Evolutionary conservation across 2,888 invertebrate species (phyloP).

Genomic region (Ormyrus pomaceus): DNA sequence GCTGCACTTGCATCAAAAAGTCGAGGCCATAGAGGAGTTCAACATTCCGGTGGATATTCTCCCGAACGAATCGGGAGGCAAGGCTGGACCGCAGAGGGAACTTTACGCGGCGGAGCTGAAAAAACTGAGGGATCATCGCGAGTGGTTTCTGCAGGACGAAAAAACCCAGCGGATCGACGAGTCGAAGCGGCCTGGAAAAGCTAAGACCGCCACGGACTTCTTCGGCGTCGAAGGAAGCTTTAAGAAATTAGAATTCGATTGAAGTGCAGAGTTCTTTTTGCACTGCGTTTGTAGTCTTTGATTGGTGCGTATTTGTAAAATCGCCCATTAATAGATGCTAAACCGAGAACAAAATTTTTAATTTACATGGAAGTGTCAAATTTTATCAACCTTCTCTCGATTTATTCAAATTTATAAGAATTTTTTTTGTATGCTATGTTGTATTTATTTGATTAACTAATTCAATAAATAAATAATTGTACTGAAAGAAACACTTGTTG

Average conservation of each 20-base stretch:
- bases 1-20: slow-evolving; percentile 77
- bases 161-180: slow-evolving; percentile 79
- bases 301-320: too few relatives aligned
- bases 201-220: slow-evolving; percentile 79
- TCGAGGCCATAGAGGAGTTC: slow-evolving; percentile 76
- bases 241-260: slow-evolving; percentile 80
- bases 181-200: slow-evolving; percentile 77
- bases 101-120: slow-evolving; percentile 65
- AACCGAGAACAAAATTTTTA: too few relatives aligned
- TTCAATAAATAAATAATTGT: too few relatives aligned
- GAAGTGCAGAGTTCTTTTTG: not conserved
- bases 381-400: too few relatives aligned
- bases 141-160: slow-evolving; percentile 76
- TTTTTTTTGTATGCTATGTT: too few relatives aligned
- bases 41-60: slow-evolving; percentile 77
- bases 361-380: too few relatives aligned
- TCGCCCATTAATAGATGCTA: too few relatives aligned
- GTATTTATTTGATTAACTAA: too few relatives aligned
- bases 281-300: too few relatives aligned
- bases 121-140: slow-evolving; percentile 68
- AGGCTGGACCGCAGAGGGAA: slow-evolving; percentile 72
- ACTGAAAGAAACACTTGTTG: too few relatives aligned
- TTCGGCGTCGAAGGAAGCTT: slow-evolving; percentile 85
- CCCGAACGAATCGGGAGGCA: slow-evolving; percentile 82
- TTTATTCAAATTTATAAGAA: too few relatives aligned